Percentiles rank a stretch among this genome's conserved stretches.
Conservation (phyloP, 2,113 vertebrate genomes). For the Elanus axillaris region DNA sequence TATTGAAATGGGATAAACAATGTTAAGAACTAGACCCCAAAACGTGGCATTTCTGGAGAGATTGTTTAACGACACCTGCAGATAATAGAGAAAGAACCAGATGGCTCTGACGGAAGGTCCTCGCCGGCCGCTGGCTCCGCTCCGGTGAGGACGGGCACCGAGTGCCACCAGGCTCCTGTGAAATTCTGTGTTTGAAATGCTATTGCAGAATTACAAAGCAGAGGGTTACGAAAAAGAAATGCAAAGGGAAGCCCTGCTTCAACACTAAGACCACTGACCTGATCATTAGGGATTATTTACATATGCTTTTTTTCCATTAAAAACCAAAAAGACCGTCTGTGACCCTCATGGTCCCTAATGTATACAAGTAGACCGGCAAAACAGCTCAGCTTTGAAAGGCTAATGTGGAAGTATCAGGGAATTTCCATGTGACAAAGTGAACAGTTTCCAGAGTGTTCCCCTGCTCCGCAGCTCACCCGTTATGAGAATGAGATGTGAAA, state of each 20-base stretch:
- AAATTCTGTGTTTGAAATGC: neutral
- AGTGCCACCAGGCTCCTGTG: neutral
- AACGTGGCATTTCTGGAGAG: neutral
- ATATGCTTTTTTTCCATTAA: neutral
- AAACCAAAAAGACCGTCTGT: neutral
- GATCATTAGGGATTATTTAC: neutral
- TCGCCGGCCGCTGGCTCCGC: neutral
- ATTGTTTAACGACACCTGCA: neutral
- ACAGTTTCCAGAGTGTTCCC: neutral
- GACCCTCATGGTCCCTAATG: neutral
- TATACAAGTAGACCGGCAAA: neutral
- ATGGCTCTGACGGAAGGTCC: neutral
- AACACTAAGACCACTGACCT: neutral
- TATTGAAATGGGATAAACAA: neutral
- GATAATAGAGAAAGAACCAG: neutral
- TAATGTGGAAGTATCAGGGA: neutral
- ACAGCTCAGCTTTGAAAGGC: neutral
- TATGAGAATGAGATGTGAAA: conserved; percentile 35
- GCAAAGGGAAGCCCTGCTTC: neutral
- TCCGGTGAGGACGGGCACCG: rapidly evolving
- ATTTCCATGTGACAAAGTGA: neutral
- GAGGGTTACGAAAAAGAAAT: neutral
- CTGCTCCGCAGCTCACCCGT: neutral
- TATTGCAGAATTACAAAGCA: neutral
- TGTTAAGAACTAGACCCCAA: neutral